Base-by-base conservation (phyloP, 2,797 vertebrate species). In the Selene dorsalis region DNA sequence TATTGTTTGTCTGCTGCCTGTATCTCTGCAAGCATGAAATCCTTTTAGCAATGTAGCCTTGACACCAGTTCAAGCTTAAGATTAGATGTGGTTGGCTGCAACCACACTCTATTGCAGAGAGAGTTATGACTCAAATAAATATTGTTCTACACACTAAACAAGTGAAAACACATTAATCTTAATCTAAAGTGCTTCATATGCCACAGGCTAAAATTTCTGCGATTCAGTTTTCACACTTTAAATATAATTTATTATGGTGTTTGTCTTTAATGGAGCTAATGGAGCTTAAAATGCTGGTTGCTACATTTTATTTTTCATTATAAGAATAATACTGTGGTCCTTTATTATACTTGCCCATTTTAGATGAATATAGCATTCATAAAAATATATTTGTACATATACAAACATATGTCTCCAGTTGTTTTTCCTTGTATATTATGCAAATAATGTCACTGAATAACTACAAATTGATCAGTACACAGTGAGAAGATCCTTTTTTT, bases 1-100 rank as follows among this genome's bases (percentile, higher is more conserved):
- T 57, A 75, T 88, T 89, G 87, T 91, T 86, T 20, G n/a, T 69
- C 72, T 35, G 18, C 68, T 30, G 70, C 65, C 79, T 71, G 41
- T 73, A 60, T 80, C 56, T 86, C 65, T 62, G 75, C 74, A 13
- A 84, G 84, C 84, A 85, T 90, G 83, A 89, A 90, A 92, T 93
- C 69, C 67, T 83, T 89, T 90, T 77, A 79, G 38, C 85, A 79
- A 81, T 74, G 64, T 28, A 48, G 85, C 77, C 66, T 83, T 85
- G 87, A 86, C 84, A 86, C 61, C 57, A 66, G 55, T 89, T 85
- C 63, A 64, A 69, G 65, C 38, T 79, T 67, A 60, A 82, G 66
- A 84, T 84, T 81, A 68, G 68, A 84, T 61, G 26, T 71, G 64
- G 61, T 55, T 77, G 73, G 35, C 73, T 83, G 67, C 74, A 78